A percentile compares a stretch with the other conserved stretches of the same genome.
phyloP scores from a whole-genome alignment of 1,140 invertebrate species.

The Carposina sasakii region DNA sequence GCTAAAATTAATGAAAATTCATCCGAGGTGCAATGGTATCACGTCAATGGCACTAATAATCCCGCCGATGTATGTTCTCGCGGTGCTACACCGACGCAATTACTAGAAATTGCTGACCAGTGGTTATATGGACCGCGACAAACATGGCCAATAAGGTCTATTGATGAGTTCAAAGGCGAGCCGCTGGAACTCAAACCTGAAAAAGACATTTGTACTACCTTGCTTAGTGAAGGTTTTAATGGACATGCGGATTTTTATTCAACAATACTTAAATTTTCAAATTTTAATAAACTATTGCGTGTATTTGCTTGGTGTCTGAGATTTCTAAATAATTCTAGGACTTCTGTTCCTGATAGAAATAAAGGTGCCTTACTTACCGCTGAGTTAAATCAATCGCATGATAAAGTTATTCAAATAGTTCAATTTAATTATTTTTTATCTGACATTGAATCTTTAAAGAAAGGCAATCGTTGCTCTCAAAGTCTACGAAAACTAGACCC shows the following conservation, averaged over 20 bases:
- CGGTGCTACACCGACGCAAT: conserved; percentile 12
- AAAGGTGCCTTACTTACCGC: background rate
- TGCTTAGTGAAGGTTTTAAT: no score
- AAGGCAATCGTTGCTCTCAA: background rate
- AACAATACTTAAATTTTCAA: background rate
- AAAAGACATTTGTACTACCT: no score
- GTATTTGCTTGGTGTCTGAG: background rate
- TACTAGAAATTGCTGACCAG: conserved; percentile 11
- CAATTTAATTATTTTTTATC: background rate
- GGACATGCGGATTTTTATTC: background rate
- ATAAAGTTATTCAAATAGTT: background rate
- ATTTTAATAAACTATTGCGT: background rate
- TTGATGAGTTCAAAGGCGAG: background rate
- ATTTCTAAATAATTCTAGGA: background rate
- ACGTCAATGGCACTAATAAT: conserved; percentile 19
- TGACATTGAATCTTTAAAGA: background rate
- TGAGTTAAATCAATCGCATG: background rate
- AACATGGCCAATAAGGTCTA: background rate
- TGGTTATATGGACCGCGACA: conserved; percentile 21
- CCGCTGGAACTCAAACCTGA: no score
- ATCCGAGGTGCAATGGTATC: conserved; percentile 12
- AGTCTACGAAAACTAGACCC: conserved; percentile 13
- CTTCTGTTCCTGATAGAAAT: background rate
- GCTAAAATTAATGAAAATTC: conserved; percentile 31
- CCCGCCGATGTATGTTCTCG: conserved; percentile 26